Evolutionary conservation across 2,797 vertebrate species (phyloP).

Genomic region (Streptopelia turtur): DNA sequence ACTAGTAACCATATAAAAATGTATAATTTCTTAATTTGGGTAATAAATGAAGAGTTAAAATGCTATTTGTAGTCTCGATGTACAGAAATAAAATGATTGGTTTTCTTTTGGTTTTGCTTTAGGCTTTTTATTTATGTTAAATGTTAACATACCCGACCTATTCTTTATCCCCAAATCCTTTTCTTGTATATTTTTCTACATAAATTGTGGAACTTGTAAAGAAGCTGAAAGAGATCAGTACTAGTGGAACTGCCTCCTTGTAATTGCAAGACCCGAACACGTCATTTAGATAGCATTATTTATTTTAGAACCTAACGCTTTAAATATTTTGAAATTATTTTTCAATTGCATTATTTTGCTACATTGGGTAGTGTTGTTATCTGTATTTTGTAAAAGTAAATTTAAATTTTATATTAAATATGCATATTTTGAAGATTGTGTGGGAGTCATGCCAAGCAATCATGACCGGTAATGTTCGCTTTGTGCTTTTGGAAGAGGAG

Average conservation of each 20-base stretch:
- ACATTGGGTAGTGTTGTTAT: conserved; percentile 8
- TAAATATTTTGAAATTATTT: conserved; percentile 67
- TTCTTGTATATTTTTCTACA: conserved; percentile 63
- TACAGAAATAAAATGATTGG: conserved; percentile 78
- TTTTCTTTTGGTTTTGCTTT: conserved; percentile 75
- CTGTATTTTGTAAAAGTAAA: conserved; percentile 63
- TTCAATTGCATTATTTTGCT: conserved; percentile 52
- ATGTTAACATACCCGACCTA: conserved; percentile 31
- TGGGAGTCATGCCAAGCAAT: conserved; percentile 24
- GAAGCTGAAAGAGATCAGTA: conserved; percentile 35
- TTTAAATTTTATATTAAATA: conserved; percentile 61
- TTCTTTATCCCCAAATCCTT: conserved; percentile 38
- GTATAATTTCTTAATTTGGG: conserved; percentile 82
- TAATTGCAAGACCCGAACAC: conserved; percentile 36
- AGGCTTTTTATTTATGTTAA: conserved; percentile 73
- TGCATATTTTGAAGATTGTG: conserved; percentile 17
- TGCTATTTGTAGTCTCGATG: conserved; percentile 80
- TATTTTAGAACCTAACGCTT: conserved; percentile 65
- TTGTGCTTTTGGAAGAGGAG: not conserved
- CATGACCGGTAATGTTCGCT: not conserved
- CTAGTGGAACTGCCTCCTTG: conserved; percentile 7
- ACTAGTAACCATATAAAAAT: conserved; percentile 78
- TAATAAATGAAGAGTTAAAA: conserved; percentile 81
- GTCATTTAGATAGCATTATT: conserved; percentile 52
- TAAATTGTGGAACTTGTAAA: conserved; percentile 61